Evolutionary conservation across 2,113 vertebrate species (phyloP), one percentile per base, ranked within the genome.

Genomic region (Thryonomys swinderianus): DNA sequence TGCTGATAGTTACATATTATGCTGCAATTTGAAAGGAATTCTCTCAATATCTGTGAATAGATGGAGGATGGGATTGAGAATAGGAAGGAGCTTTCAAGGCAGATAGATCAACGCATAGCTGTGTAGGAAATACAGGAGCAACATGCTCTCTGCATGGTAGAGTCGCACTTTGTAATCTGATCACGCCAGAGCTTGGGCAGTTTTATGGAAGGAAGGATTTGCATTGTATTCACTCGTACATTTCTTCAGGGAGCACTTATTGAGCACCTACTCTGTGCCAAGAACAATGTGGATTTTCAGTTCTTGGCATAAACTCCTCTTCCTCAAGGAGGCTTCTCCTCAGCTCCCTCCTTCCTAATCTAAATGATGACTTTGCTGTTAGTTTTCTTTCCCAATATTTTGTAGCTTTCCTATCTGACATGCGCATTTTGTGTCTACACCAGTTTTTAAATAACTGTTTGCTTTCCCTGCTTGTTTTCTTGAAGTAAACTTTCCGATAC

Each of bases 381-480:
- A 4, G 8, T 79, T 95, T 83, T 59, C 21, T 55, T 81, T 88
- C 23, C 48, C 45, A 66, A 62, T 32, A 48, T 20, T 18, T 12
- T n/a, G 7, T 53, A 87, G 25, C 30, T 78, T 79, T 82, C 57
- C 55, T 90, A 64, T 90, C 45, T 14, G 66, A 34, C 6, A 79
- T 40, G 23, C 42, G 40, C n/a, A 27, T 90, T 91, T 61, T 80
- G 8, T 76, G 62, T 78, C 45, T 59, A 4, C 25, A 27, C 73
- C 69, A 42, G 85, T 81, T 88, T 95, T 96, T 74, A 89, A 88
- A 32, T 76, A 71, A 74, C 17, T 11, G 2, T 79, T 71, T 93
- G 7, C 91, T 85, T 73, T 51, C 27, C 25, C 21, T 40, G 67
- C 25, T 74, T 59, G 85, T 30, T 13, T 85, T 37, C 23, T 95